phyloP scores from a whole-genome alignment of 2,797 vertebrate genomes.

The Coregonus suidteri region DNA sequence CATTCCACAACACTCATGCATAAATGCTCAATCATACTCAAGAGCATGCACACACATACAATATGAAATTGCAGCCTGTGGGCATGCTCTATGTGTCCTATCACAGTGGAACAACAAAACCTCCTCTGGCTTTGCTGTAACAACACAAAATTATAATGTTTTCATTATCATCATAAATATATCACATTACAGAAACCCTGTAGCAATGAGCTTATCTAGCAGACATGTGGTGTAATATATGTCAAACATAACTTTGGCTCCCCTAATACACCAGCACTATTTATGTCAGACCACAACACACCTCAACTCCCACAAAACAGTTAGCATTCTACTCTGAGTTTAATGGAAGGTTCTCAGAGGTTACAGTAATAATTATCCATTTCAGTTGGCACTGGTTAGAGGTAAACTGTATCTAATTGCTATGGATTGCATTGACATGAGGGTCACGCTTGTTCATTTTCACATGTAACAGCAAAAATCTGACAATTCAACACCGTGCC shows the following conservation, averaged over 20 bases:
- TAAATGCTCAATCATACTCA: neutral
- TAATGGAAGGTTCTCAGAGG: constrained; percentile 8
- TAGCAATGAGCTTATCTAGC: constrained; percentile 40
- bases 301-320: constrained; percentile 18
- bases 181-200: constrained; percentile 22
- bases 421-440: constrained; percentile 26
- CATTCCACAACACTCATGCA: neutral
- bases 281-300: neutral
- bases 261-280: neutral
- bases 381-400: constrained; percentile 18
- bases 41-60: neutral
- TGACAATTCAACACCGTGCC: neutral
- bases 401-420: constrained; percentile 13
- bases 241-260: constrained; percentile 22
- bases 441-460: constrained; percentile 42
- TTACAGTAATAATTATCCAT: constrained; percentile 31
- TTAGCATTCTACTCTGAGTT: neutral
- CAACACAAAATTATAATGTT: constrained; percentile 45
- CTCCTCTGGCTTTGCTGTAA: constrained; percentile 46
- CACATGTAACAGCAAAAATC: constrained; percentile 32
- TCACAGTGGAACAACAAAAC: constrained; percentile 24
- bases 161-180: constrained; percentile 37
- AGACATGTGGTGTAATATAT: constrained; percentile 13
- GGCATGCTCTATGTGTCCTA: constrained; percentile 35
- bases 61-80: constrained; percentile 40